Conservation (phyloP, 2,797 vertebrate genomes). For the Silurus aristotelis region DNA sequence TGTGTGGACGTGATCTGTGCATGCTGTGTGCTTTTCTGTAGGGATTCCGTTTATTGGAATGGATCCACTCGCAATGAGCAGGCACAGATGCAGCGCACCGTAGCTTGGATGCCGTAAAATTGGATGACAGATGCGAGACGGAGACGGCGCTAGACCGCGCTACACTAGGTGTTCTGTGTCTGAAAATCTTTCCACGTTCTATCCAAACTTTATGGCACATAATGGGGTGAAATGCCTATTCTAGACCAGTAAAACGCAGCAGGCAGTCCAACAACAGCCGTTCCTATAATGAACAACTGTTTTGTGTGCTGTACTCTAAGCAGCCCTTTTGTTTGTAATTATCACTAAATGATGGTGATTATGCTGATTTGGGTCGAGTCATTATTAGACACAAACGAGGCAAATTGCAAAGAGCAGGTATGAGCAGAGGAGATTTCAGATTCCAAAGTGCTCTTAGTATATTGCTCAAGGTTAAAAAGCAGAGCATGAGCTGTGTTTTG, state of each 20-base stretch:
- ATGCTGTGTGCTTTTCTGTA: conserved; percentile 18
- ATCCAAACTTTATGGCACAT: conserved; percentile 21
- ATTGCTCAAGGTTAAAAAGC: not conserved
- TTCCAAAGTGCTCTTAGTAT: not conserved
- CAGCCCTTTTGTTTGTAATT: conserved; percentile 52
- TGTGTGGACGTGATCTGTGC: conserved; percentile 7
- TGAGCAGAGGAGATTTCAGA: conserved; percentile 6
- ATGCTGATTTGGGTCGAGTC: conserved; percentile 44
- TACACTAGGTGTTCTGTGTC: conserved; percentile 11
- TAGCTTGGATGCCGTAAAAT: conserved; percentile 7
- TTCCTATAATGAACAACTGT: conserved; percentile 36
- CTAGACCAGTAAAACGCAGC: conserved; percentile 21
- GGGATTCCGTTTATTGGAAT: conserved; percentile 15
- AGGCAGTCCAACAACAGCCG: conserved; percentile 28
- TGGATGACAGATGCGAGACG: conserved; percentile 24
- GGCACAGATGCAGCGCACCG: conserved; percentile 11
- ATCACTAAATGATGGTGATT: conserved; percentile 51
- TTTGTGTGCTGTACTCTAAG: conserved; percentile 40
- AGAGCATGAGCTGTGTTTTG: not conserved
- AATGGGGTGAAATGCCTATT: conserved; percentile 8
- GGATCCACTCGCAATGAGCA: not conserved
- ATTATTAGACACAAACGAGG: conserved; percentile 37
- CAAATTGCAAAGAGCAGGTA: conserved; percentile 37
- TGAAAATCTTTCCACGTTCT: conserved; percentile 15
- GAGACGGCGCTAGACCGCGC: not conserved